Evolutionary conservation across 1,140 invertebrate genomes (phyloP).

Genomic region (Chironomus striatipennis): DNA sequence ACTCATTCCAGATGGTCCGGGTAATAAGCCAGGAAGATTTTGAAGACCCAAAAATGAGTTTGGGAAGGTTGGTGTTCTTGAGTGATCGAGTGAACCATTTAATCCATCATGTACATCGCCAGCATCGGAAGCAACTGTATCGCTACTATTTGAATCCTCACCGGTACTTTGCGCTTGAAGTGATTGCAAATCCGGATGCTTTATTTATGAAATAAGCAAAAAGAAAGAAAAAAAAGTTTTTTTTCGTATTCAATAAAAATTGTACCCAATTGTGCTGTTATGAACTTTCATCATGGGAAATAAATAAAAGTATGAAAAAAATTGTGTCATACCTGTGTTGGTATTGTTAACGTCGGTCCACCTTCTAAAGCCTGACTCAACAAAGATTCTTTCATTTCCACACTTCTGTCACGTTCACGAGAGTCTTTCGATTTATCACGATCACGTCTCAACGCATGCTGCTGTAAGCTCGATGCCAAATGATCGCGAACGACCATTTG

Average conservation of each 20-base stretch:
- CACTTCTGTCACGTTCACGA: constrained; percentile 37
- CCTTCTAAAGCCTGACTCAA: constrained; percentile 63
- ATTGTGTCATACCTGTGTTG: constrained; percentile 33
- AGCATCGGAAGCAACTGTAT: constrained; percentile 57
- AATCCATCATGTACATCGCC: constrained; percentile 43
- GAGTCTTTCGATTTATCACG: constrained; percentile 32
- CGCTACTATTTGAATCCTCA: constrained; percentile 62
- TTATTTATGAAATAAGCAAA: constrained; percentile 29
- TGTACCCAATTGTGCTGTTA: neutral
- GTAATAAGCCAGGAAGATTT: constrained; percentile 63
- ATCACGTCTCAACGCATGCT: constrained; percentile 35
- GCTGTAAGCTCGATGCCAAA: constrained; percentile 36
- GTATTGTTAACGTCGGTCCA: constrained; percentile 23
- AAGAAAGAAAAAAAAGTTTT: no score
- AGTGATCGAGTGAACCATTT: constrained; percentile 48
- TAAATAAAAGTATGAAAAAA: neutral
- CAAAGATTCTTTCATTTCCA: constrained; percentile 57
- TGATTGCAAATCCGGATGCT: constrained; percentile 34
- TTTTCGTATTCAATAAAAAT: neutral
- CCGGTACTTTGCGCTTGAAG: constrained; percentile 61
- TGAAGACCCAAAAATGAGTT: constrained; percentile 60
- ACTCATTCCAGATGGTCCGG: constrained; percentile 71
- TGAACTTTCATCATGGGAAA: neutral
- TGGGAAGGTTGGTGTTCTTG: constrained; percentile 56
- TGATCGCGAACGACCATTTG: constrained; percentile 35